Conservation (phyloP, 2,113 vertebrate species). For the Aptenodytes patagonicus region DNA sequence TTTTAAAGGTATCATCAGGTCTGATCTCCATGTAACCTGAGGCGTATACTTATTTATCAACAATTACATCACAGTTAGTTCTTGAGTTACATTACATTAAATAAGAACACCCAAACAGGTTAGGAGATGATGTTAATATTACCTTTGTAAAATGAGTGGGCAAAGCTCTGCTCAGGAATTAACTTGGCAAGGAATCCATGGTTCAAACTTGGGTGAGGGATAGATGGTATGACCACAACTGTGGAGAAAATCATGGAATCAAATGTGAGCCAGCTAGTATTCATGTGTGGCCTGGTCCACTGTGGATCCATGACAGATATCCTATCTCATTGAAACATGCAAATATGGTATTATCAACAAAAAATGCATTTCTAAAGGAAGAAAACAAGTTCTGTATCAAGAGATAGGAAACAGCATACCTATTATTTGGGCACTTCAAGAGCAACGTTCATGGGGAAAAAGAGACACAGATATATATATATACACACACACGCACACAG, state of each 20-base stretch:
- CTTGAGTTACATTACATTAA: slow-evolving; percentile 60
- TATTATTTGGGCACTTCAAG: slow-evolving; percentile 37
- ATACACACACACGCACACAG: neutral
- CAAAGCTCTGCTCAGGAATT: slow-evolving; percentile 83
- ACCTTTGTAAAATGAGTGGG: slow-evolving; percentile 85
- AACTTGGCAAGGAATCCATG: slow-evolving; percentile 85
- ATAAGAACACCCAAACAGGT: slow-evolving; percentile 67
- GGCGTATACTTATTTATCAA: slow-evolving; percentile 56
- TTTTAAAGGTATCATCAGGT: slow-evolving; percentile 43
- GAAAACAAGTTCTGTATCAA: slow-evolving; percentile 27
- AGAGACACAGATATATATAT: slow-evolving; percentile 17
- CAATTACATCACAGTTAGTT: slow-evolving; percentile 51
- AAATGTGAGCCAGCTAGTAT: slow-evolving; percentile 72
- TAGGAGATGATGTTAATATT: slow-evolving; percentile 72
- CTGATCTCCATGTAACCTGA: slow-evolving; percentile 67
- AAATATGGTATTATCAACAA: slow-evolving; percentile 51
- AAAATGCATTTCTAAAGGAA: slow-evolving; percentile 9
- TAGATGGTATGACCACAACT: slow-evolving; percentile 84
- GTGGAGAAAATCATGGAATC: slow-evolving; percentile 78
- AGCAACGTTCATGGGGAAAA: slow-evolving; percentile 55
- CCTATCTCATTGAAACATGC: slow-evolving; percentile 65
- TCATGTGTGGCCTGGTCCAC: slow-evolving; percentile 57
- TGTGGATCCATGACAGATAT: slow-evolving; percentile 58
- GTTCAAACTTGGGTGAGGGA: slow-evolving; percentile 83
- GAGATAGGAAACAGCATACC: slow-evolving; percentile 58